Evolutionary conservation across 1,140 invertebrate genomes (phyloP).

Genomic region (Pararge aegeria): DNA sequence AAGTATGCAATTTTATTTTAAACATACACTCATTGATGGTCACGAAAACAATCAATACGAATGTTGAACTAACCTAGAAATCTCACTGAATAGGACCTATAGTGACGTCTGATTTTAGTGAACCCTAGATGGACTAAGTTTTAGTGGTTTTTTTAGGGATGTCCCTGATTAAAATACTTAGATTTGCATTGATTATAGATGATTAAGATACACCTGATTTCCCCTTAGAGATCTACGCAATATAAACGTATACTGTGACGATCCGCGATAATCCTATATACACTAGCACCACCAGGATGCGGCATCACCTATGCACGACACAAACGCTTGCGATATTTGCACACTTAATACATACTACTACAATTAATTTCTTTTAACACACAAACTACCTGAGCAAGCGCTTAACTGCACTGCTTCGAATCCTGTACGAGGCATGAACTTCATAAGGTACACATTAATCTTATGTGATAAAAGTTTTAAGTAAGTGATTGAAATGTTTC

Average conservation of each 20-base stretch:
- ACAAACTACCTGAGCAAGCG: constrained; percentile 55
- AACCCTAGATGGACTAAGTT: constrained; percentile 28
- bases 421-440: constrained; percentile 58
- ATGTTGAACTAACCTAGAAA: constrained; percentile 16
- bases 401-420: constrained; percentile 71
- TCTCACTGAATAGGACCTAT: constrained; percentile 15
- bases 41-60: neutral
- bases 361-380: constrained; percentile 60
- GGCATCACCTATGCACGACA: constrained; percentile 54
- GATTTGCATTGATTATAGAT: constrained; percentile 17
- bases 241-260: constrained; percentile 16
- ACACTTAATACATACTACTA: constrained; percentile 39
- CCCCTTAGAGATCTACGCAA: constrained; percentile 11
- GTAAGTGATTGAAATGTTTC: constrained; percentile 36
- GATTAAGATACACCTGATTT: constrained; percentile 12
- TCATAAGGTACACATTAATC: constrained; percentile 18
- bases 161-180: constrained; percentile 16
- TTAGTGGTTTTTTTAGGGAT: constrained; percentile 22
- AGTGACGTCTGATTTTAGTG: constrained; percentile 26
- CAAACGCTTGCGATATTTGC: constrained; percentile 51
- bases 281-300: constrained; percentile 18
- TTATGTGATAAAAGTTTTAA: constrained; percentile 10
- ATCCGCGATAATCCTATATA: constrained; percentile 21
- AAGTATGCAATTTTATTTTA: neutral
- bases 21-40: neutral